These are phyloP conservation scores for Carcharodon carcharias DNA, from an alignment of 2,797 vertebrate species.

Conservation along the genomic window DNA sequence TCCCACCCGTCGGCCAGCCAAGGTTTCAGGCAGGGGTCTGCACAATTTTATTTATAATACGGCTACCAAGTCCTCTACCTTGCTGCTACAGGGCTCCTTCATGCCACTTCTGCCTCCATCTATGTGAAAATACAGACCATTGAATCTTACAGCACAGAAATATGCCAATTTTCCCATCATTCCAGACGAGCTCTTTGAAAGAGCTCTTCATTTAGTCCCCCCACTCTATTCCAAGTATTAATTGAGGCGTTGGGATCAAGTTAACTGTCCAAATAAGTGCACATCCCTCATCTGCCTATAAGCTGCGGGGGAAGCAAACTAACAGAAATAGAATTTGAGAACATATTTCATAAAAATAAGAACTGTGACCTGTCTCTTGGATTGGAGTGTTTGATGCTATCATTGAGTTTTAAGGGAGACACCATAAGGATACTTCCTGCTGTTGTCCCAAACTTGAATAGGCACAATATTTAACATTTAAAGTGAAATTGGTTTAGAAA, in stretches of 20 bases:
- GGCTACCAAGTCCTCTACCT: too few relatives aligned
- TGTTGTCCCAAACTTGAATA: neutral
- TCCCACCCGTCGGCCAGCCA: too few relatives aligned
- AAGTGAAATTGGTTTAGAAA: neutral
- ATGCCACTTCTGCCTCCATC: too few relatives aligned
- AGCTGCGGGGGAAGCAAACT: neutral
- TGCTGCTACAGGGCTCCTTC: too few relatives aligned
- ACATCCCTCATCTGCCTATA: neutral
- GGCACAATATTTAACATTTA: neutral
- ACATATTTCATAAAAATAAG: neutral
- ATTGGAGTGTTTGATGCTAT: neutral
- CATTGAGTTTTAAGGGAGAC: neutral
- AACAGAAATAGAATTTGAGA: neutral
- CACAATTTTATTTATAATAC: too few relatives aligned
- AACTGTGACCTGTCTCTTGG: neutral
- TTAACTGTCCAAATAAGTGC: neutral
- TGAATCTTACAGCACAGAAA: too few relatives aligned
- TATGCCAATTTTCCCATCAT: too few relatives aligned
- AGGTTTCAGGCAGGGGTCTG: too few relatives aligned
- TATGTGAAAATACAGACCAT: too few relatives aligned
- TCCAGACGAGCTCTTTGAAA: too few relatives aligned
- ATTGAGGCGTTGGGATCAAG: neutral
- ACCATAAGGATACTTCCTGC: neutral
- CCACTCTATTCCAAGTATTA: neutral
- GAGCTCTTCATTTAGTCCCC: too few relatives aligned